A percentile compares a stretch with the other conserved stretches of the same genome.
These are phyloP conservation scores for Buteo buteo DNA, from an alignment of 2,113 vertebrate genomes.

Conservation along the genomic window DNA sequence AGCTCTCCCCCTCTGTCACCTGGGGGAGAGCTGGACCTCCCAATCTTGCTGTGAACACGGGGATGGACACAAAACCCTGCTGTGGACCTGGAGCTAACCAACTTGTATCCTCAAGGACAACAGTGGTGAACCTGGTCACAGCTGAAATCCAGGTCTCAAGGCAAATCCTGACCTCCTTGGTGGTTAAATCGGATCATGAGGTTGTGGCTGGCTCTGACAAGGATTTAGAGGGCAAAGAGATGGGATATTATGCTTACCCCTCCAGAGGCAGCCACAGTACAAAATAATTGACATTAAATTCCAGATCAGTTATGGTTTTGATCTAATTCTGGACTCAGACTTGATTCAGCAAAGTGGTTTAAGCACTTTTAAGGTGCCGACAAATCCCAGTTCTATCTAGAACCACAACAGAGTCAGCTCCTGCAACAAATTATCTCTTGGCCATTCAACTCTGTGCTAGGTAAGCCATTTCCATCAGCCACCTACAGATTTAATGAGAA, in stretches of 20 bases:
- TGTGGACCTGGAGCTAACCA: neutral
- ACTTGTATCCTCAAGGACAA: neutral
- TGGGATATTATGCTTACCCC: neutral
- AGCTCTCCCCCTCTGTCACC: neutral
- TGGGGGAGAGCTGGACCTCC: neutral
- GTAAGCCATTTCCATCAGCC: neutral
- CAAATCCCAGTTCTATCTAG: neutral
- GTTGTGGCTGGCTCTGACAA: neutral
- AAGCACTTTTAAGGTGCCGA: neutral
- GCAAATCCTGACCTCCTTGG: neutral
- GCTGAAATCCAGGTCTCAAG: neutral
- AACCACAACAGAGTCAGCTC: neutral
- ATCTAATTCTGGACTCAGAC: neutral
- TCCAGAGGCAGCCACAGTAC: neutral
- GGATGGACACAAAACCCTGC: neutral
- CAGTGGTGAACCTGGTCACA: neutral
- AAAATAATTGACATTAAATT: neutral
- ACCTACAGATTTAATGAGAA: slow-evolving; percentile 25
- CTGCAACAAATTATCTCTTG: slow-evolving; percentile 12
- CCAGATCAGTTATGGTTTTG: neutral
- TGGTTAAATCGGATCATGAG: neutral
- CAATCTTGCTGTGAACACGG: fast-evolving
- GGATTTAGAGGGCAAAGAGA: neutral
- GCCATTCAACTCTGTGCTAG: neutral
- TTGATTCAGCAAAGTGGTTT: neutral